Evolutionary conservation across 2,113 vertebrate species (phyloP).

Genomic region (Taxidea taxus): DNA sequence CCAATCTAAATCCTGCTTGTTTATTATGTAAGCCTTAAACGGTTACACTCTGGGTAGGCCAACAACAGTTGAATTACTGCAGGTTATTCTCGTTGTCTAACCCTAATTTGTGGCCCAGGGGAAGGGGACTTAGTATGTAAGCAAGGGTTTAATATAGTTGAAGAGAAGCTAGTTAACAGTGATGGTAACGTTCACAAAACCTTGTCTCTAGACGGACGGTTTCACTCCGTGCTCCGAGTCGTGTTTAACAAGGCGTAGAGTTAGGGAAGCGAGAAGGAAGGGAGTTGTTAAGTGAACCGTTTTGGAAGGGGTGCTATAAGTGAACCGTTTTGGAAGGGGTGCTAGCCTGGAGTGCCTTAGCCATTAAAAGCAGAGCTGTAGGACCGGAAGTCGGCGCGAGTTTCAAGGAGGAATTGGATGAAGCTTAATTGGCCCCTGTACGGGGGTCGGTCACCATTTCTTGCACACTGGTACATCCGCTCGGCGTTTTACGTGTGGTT

Average conservation of each 20-base stretch:
- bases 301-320: too few relatives aligned
- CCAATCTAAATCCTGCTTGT: rapidly evolving
- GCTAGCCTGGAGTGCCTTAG: not conserved
- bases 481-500: not conserved
- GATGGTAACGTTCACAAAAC: not conserved
- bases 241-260: not conserved
- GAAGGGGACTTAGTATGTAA: not conserved
- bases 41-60: not conserved
- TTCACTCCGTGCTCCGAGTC: not conserved
- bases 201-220: not conserved
- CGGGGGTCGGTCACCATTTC: not conserved
- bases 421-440: not conserved
- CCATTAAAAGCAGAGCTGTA: not conserved
- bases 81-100: not conserved
- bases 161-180: too few relatives aligned
- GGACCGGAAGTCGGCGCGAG: not conserved
- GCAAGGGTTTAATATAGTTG: not conserved
- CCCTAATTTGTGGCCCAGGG: too few relatives aligned
- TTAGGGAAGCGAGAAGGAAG: not conserved
- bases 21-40: not conserved
- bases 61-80: rapidly evolving
- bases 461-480: not conserved
- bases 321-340: not conserved
- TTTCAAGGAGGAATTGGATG: not conserved
- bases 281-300: not conserved